These are phyloP conservation scores for Delia radicum DNA, from an alignment of 1,140 invertebrate genomes.

Conservation along the genomic window DNA sequence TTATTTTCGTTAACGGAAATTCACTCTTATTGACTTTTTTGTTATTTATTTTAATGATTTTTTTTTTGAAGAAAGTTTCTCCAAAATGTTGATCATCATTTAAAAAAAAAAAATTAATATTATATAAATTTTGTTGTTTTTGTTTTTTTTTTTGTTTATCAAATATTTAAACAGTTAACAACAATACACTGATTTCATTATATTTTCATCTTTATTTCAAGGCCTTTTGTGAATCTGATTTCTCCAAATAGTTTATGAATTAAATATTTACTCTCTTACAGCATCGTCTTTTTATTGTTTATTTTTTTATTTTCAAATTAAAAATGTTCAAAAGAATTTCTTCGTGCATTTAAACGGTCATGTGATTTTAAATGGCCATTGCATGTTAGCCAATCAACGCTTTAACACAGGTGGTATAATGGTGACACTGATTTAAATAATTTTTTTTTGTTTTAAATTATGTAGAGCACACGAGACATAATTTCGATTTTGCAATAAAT, in stretches of 20 bases:
- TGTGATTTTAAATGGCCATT: background rate
- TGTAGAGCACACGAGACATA: no score
- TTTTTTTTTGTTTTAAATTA: background rate
- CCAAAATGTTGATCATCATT: constrained; percentile 9
- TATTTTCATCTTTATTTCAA: constrained; percentile 8
- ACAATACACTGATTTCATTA: background rate
- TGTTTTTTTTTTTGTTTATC: background rate
- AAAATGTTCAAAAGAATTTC: background rate
- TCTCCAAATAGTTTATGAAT: constrained; percentile 22
- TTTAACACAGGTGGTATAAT: background rate
- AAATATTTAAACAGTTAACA: constrained; percentile 12
- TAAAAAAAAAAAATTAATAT: background rate
- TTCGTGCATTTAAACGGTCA: background rate
- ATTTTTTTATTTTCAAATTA: background rate
- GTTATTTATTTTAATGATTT: background rate
- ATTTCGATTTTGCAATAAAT: no score
- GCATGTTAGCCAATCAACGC: background rate
- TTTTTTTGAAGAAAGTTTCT: constrained; percentile 11
- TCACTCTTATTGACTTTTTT: constrained; percentile 19
- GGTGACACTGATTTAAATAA: background rate
- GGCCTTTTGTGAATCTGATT: constrained; percentile 14
- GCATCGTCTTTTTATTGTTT: background rate
- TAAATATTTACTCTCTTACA: background rate
- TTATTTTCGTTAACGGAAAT: constrained; percentile 14
- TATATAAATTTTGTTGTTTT: constrained; percentile 5